These are phyloP conservation scores for Sinohyriopsis cumingii DNA, from an alignment of 2,888 invertebrate species.

Conservation along the genomic window DNA sequence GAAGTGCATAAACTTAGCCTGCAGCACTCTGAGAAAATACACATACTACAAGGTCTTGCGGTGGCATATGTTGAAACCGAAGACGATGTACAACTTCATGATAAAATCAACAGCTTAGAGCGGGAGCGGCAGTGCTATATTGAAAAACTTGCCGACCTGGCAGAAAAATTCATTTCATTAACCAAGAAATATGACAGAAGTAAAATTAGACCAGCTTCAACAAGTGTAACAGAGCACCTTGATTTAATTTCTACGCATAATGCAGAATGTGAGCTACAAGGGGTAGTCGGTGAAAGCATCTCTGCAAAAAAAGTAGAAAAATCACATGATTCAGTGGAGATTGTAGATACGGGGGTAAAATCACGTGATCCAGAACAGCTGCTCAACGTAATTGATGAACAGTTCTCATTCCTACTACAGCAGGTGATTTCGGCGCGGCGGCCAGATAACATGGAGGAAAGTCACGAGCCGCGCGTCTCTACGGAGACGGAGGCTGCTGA, in stretches of 20 bases:
- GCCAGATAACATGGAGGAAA: neutral
- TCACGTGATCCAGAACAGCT: conserved; percentile 30
- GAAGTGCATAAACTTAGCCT: conserved; percentile 31
- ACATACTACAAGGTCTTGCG: conserved; percentile 11
- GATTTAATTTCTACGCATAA: too few species aligned
- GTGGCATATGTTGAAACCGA: conserved; percentile 26
- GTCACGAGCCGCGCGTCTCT: neutral
- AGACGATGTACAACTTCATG: conserved; percentile 15
- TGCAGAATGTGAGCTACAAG: too few species aligned
- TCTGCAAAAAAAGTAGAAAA: too few species aligned
- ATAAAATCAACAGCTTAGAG: conserved; percentile 17
- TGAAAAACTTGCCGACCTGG: conserved; percentile 17
- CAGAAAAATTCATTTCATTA: conserved; percentile 14
- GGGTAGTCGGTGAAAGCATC: too few species aligned
- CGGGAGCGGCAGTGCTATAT: conserved; percentile 2
- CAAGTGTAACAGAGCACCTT: too few species aligned
- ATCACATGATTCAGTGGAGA: too few species aligned
- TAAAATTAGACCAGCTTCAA: too few species aligned
- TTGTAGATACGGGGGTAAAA: conserved; percentile 3
- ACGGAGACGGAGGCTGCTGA: conserved; percentile 14
- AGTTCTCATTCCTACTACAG: conserved; percentile 25
- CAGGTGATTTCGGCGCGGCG: conserved; percentile 31
- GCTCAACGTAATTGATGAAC: conserved; percentile 28
- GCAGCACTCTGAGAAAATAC: neutral
- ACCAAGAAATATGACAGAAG: conserved; percentile 1